Percentiles rank a stretch among this genome's conserved stretches.
Conservation (phyloP, 2,113 vertebrate genomes). For the Callipepla squamata region DNA sequence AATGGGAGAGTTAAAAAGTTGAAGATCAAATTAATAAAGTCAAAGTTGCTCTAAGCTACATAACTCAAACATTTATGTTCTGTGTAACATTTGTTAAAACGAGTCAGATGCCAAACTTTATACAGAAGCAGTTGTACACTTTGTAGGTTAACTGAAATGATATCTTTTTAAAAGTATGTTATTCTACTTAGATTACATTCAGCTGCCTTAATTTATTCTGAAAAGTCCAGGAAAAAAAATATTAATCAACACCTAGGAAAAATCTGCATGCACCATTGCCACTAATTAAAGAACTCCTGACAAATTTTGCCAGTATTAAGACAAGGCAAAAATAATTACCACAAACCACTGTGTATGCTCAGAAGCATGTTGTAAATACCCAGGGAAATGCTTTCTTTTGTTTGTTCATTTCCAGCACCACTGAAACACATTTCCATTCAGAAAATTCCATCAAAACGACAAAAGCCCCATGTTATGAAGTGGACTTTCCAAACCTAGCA, state of each 20-base stretch:
- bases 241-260: background rate
- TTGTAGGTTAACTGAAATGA: background rate
- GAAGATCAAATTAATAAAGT: background rate
- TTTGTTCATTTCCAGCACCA: background rate
- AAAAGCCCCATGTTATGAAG: background rate
- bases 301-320: background rate
- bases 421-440: background rate
- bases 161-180: background rate
- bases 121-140: background rate
- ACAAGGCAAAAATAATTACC: background rate
- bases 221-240: background rate
- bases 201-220: background rate
- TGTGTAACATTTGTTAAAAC: background rate
- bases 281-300: background rate
- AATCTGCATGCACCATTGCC: background rate
- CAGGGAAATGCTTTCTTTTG: background rate
- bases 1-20: background rate
- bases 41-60: background rate
- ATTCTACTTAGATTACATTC: background rate
- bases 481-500: background rate
- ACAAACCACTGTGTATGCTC: background rate
- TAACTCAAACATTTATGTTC: background rate
- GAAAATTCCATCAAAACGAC: background rate
- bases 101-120: background rate
- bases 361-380: constrained; percentile 5